phyloP scores from a whole-genome alignment of 2,797 vertebrate species.

The Lepus townsendii region DNA sequence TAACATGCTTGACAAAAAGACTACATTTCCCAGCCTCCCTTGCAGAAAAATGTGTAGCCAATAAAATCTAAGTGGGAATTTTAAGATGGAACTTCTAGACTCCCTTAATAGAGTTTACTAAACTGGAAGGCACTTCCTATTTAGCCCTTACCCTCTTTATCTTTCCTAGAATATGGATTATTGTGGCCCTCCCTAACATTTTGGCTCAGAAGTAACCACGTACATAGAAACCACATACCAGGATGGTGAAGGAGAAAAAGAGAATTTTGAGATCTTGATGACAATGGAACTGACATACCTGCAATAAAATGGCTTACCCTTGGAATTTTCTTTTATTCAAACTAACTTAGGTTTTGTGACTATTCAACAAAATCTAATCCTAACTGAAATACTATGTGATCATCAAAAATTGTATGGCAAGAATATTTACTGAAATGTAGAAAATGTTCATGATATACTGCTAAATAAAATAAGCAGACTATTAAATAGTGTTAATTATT shows the following conservation, averaged over 20 bases:
- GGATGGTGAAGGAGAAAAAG: conserved; percentile 51
- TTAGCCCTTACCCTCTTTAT: conserved; percentile 30
- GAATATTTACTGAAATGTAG: conserved; percentile 55
- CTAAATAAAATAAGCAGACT: conserved; percentile 73
- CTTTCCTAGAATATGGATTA: conserved; percentile 54
- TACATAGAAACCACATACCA: conserved; percentile 51
- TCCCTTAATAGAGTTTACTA: conserved; percentile 52
- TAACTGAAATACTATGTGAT: conserved; percentile 57
- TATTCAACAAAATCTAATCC: conserved; percentile 15
- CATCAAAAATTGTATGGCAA: conserved; percentile 63
- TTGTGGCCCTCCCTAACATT: conserved; percentile 11
- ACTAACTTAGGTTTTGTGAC: conserved; percentile 23
- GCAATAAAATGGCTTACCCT: neutral
- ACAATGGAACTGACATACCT: conserved; percentile 26
- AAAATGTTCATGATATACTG: conserved; percentile 36
- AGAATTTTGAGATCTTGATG: conserved; percentile 46
- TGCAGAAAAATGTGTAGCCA: conserved; percentile 29
- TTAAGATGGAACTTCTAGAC: conserved; percentile 24
- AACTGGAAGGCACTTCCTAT: conserved; percentile 42
- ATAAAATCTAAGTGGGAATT: conserved; percentile 17
- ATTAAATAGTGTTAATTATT: neutral
- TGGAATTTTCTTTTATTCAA: conserved; percentile 54
- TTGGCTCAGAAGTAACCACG: conserved; percentile 20
- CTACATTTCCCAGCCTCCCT: conserved; percentile 42
- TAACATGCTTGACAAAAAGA: conserved; percentile 64